Evolutionary conservation across 2,888 invertebrate genomes (phyloP), one percentile per base, ranked within the genome.

Genomic region (Branchellion lobata): DNA sequence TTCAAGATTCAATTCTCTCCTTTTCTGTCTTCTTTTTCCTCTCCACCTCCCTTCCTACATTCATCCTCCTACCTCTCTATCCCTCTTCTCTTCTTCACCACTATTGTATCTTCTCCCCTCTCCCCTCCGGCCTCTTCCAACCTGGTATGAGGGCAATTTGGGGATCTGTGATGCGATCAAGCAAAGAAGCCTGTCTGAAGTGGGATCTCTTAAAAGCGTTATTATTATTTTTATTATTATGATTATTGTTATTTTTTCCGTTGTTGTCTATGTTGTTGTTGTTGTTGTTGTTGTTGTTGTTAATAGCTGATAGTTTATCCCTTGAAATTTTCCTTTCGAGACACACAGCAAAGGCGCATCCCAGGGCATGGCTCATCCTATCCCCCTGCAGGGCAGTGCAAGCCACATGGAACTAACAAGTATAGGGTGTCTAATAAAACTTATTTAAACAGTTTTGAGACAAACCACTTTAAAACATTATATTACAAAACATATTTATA

Each of bases 281-380:
- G 11, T 65, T 65, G 33, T 34, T 77, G 27, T 77, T 77, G 18
- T 31, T 36, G 29, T 31, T 34, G 14, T n/a, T 33, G 47, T 18
- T 47, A 14, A 47, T 40, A 33, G 65, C 36, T n/a, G 61, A 34
- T 1, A 36, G 21, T 87, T 96, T 96, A 88, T 99, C 98, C 82
- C 98, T 91, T 83, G 94, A 93, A 88, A 98, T 96, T 88, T 99
- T 99, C 85, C 95, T 91, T 87, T 99, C 98, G 84, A 99, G 89
- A 86, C 99, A 99, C 1, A 97, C 95, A 79, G 97, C 95, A 89
- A 99, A 99, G 75, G 99, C 98, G 90, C 98, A 99, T 61, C 99
- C 99, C 40, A 99, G 99, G 0, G 99, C 99, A 89, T 99, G 99
- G 84, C 97, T 97, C 83, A 99, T 89, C 71, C 99, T 91, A 89